Evolutionary conservation across 2,888 invertebrate species (phyloP).

Genomic region (Campoplex nolae): DNA sequence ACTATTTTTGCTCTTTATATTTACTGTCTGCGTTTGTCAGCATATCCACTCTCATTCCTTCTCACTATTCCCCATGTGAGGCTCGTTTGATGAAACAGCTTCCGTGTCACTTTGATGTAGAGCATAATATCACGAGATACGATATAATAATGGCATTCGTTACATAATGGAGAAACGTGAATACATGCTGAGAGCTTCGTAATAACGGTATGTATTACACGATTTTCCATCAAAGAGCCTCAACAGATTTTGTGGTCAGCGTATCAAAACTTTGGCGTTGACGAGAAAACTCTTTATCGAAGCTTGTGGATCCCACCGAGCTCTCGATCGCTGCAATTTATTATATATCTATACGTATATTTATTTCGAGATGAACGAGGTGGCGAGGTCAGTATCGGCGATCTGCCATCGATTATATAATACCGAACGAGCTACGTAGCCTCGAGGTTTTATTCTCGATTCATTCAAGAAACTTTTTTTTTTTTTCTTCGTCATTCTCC

Average conservation of each 20-base stretch:
- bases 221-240: slow-evolving; percentile 17
- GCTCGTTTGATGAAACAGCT: slow-evolving; percentile 18
- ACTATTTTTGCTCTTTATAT: background rate
- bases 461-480: slow-evolving; percentile 22
- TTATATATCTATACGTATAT: background rate
- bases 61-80: background rate
- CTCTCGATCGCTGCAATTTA: slow-evolving; percentile 30
- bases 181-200: background rate
- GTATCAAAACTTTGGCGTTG: slow-evolving; percentile 41
- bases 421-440: slow-evolving; percentile 24
- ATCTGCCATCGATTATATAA: slow-evolving; percentile 46
- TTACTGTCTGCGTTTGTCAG: background rate
- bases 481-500: slow-evolving; percentile 18
- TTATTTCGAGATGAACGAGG: background rate
- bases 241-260: slow-evolving; percentile 6
- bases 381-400: slow-evolving; percentile 37
- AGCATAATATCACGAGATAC: slow-evolving; percentile 13
- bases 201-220: slow-evolving; percentile 33
- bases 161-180: slow-evolving; percentile 18
- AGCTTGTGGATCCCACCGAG: slow-evolving; percentile 20
- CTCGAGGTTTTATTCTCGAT: slow-evolving; percentile 45
- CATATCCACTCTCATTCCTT: background rate
- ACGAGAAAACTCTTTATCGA: slow-evolving; percentile 36
- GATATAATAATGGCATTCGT: slow-evolving; percentile 22
- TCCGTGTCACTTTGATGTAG: slow-evolving; percentile 14